Evolutionary conservation across 1,140 invertebrate genomes (phyloP).

Genomic region (Drosophila lacertosa): DNA sequence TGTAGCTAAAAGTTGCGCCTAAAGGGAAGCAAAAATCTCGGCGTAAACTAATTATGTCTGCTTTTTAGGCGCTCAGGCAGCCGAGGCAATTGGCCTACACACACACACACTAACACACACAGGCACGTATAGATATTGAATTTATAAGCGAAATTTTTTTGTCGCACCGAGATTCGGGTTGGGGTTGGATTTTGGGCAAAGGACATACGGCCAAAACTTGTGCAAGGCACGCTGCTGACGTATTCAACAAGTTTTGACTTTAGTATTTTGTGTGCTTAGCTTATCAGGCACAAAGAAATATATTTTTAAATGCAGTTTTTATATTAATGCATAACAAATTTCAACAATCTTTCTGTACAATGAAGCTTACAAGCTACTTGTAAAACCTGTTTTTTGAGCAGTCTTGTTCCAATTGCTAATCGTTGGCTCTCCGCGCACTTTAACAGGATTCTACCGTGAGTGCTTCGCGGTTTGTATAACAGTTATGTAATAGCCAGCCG

Average conservation of each 20-base stretch:
- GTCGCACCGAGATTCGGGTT: neutral
- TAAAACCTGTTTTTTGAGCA: conserved; percentile 17
- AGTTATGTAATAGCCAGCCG: conserved; percentile 56
- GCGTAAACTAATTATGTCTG: conserved; percentile 75
- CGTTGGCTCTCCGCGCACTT: neutral
- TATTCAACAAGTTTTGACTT: conserved; percentile 67
- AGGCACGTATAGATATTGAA: conserved; percentile 57
- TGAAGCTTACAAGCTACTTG: conserved; percentile 1
- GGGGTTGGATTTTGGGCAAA: no score
- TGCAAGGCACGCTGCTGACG: conserved; percentile 3
- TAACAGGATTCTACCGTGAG: conserved; percentile 2
- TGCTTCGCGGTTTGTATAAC: conserved; percentile 5
- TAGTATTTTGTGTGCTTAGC: conserved; percentile 8
- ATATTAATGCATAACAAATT: no score
- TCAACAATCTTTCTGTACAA: conserved; percentile 21
- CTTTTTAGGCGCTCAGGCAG: conserved; percentile 73
- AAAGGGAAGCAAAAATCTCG: conserved; percentile 61
- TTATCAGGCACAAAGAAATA: neutral
- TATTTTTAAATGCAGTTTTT: neutral
- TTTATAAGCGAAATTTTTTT: conserved; percentile 56
- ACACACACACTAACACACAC: conserved; percentile 20
- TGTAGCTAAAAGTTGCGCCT: conserved; percentile 48
- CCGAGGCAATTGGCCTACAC: conserved; percentile 38
- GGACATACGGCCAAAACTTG: neutral
- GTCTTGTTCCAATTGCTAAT: conserved; percentile 17